These are phyloP conservation scores for Xestobium rufovillosum DNA, from an alignment of 2,888 invertebrate species.

Conservation along the genomic window DNA sequence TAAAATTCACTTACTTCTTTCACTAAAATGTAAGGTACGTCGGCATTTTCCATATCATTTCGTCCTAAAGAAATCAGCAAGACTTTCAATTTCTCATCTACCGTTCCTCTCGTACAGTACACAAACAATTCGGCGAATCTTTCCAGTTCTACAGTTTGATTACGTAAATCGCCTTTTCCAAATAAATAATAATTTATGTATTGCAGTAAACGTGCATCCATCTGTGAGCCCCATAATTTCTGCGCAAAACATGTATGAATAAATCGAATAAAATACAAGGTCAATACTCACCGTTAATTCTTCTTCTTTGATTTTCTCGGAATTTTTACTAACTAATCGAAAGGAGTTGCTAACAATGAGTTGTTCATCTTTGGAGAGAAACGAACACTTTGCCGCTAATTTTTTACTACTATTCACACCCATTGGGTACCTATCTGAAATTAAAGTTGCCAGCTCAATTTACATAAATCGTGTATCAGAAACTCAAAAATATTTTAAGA, in stretches of 20 bases:
- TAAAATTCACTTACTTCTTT: conserved; percentile 48
- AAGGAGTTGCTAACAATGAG: conserved; percentile 56
- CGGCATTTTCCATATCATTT: conserved; percentile 46
- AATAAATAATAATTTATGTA: conserved; percentile 62
- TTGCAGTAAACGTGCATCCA: conserved; percentile 59
- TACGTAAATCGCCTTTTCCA: conserved; percentile 48
- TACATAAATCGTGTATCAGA: no score
- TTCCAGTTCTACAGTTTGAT: conserved; percentile 51
- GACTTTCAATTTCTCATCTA: conserved; percentile 55
- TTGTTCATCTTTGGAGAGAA: conserved; percentile 57
- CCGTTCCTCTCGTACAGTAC: conserved; percentile 59
- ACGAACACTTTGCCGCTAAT: conserved; percentile 56
- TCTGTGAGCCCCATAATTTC: conserved; percentile 64
- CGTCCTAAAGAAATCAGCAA: conserved; percentile 53
- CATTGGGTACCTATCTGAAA: conserved; percentile 35
- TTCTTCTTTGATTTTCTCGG: conserved; percentile 56
- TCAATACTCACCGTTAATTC: conserved; percentile 54
- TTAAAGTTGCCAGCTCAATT: no score
- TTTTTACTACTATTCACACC: conserved; percentile 55
- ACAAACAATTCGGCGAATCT: conserved; percentile 63
- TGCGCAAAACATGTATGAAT: conserved; percentile 36
- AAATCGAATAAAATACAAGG: conserved; percentile 5
- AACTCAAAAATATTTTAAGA: no score
- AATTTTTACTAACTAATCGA: conserved; percentile 56
- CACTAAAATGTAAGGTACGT: conserved; percentile 53